These are phyloP conservation scores for Sphaeramia orbicularis DNA, from an alignment of 2,797 vertebrate genomes.

Conservation along the genomic window DNA sequence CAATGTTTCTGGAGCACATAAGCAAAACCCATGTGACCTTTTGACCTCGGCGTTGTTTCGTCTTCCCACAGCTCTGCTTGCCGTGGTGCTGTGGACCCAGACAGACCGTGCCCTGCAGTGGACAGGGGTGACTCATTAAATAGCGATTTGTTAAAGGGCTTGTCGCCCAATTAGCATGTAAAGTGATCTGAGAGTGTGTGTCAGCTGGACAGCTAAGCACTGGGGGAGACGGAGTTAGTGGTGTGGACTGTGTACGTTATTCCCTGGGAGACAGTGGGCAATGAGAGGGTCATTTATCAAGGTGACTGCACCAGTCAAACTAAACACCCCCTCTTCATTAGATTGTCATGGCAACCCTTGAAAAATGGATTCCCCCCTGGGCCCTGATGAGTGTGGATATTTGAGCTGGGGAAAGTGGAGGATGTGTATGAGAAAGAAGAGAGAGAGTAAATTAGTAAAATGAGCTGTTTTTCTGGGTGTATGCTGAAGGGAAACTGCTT, in stretches of 20 bases:
- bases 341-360: conserved; percentile 72
- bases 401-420: conserved; percentile 41
- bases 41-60: conserved; percentile 38
- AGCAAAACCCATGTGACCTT: conserved; percentile 32
- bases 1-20: no score
- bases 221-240: conserved; percentile 17
- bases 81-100: conserved; percentile 15
- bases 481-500: neutral
- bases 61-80: neutral
- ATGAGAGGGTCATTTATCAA: conserved; percentile 80
- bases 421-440: conserved; percentile 6
- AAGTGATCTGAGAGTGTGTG: conserved; percentile 64
- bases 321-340: conserved; percentile 48
- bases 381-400: conserved; percentile 51
- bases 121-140: conserved; percentile 56
- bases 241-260: conserved; percentile 61
- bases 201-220: conserved; percentile 61
- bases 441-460: neutral
- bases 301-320: conserved; percentile 76
- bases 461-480: neutral
- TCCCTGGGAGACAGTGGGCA: conserved; percentile 66
- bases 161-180: conserved; percentile 78
- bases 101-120: conserved; percentile 26
- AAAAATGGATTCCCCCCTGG: conserved; percentile 66
- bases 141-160: conserved; percentile 70